These are phyloP conservation scores for Haliclystus octoradiatus DNA, from an alignment of 30 jellyfish, hydroid and myxozoan species.

Conservation along the genomic window DNA sequence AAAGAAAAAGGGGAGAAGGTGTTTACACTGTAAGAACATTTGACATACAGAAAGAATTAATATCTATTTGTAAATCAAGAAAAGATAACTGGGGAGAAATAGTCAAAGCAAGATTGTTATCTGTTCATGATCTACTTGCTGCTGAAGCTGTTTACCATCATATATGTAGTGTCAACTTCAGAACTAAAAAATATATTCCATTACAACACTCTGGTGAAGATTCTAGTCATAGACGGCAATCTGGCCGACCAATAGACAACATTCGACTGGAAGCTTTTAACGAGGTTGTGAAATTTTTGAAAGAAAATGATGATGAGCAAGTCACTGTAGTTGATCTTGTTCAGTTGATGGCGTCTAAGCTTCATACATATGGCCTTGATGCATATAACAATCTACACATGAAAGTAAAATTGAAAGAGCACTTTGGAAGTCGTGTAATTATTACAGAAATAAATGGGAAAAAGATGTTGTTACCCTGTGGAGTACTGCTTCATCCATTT, in stretches of 20 bases:
- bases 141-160: conserved; percentile 46
- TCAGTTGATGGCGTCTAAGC: conserved; percentile 14
- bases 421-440: conserved; percentile 11
- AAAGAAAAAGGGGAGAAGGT: conserved; percentile 24
- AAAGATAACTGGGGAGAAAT: conserved; percentile 30
- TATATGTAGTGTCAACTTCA: conserved; percentile 36
- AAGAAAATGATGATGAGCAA: conserved; percentile 38
- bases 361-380: background rate
- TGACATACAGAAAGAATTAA: conserved; percentile 12
- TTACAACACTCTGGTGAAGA: conserved; percentile 5
- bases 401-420: conserved; percentile 17
- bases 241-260: conserved; percentile 28
- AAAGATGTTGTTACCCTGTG: conserved; percentile 28
- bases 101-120: conserved; percentile 30
- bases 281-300: conserved; percentile 14
- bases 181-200: conserved; percentile 43
- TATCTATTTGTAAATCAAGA: conserved; percentile 33
- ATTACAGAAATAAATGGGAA: conserved; percentile 27
- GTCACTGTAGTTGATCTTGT: conserved; percentile 34
- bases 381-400: conserved; percentile 25
- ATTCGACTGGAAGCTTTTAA: conserved; percentile 19
- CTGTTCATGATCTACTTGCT: conserved; percentile 26
- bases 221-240: background rate
- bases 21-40: conserved; percentile 34
- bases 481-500: conserved; percentile 26